Base-by-base conservation (phyloP, 37 sponge, comb jelly and placozoan genomes). In the Aplysina aerophoba region DNA sequence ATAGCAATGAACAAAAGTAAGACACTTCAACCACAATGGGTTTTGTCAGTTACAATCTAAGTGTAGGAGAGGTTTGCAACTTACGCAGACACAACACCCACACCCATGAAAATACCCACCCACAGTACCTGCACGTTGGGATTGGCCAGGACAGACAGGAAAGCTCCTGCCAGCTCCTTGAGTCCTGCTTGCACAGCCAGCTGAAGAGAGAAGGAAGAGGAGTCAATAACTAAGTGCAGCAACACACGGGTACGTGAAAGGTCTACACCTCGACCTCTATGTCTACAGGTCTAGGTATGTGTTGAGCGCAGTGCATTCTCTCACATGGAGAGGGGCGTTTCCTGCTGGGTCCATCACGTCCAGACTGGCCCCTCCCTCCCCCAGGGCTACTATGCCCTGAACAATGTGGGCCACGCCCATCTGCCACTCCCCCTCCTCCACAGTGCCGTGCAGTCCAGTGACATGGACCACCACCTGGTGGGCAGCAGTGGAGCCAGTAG, bases 71-170 rank as follows among this genome's bases (percentile, higher is more conserved):
- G 30, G 41, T 15, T n/a, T n/a, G n/a, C n/a, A n/a, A n/a, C n/a
- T n/a, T n/a, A n/a, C n/a, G n/a, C n/a, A n/a, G n/a, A n/a, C n/a
- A n/a, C n/a, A n/a, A n/a, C n/a, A n/a, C n/a, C n/a, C n/a, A n/a
- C n/a, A n/a, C n/a, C n/a, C n/a, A n/a, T n/a, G n/a, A n/a, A n/a
- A n/a, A n/a, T n/a, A n/a, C n/a, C n/a, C n/a, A n/a, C n/a, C n/a
- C n/a, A n/a, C n/a, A n/a, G 66, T 55, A 92, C 93, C 88, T 89
- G 87, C 3, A 85, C 24, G 63, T 93, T 89, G 62, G 90, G 90
- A 50, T 89, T 81, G 40, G 90, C 93, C 24, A 25, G 28, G 39
- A 41, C 54, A 22, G 86, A 68, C 1, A 92, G 83, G 20, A 92
- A 68, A 5, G 85, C 12, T 17, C 24, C 19, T 17, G 81, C 19